Evolutionary conservation across 2,888 invertebrate genomes (phyloP), one percentile per base, ranked within the genome.

Genomic region (Augiades crinisus): DNA sequence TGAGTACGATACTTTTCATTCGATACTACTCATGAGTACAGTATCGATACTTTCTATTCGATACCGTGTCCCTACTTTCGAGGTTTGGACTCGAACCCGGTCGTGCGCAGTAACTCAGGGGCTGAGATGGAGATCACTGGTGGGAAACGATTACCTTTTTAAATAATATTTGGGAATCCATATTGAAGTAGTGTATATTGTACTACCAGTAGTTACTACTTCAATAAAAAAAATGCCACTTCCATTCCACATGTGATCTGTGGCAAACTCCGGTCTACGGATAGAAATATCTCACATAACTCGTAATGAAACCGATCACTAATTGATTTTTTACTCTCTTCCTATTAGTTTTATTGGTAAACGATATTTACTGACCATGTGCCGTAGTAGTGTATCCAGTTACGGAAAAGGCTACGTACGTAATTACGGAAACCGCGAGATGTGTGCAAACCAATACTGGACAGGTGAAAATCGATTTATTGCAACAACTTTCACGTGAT

Each of bases 331-430:
- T 50, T 50, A 43, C 27, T 34, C 43, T 19, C 27, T 49, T 33
- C 17, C 41, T 50, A 43, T 43, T 43, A 50, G 34, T 50, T 50
- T 41, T 50, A 50, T 50, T 50, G 38, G 49, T 41, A 34, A 50
- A 17, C 27, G 33, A 41, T 49, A 49, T 40, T 49, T 24, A 41
- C 49, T 19, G 21, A 36, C 24, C n/a, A 5, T 33, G 10, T 21
- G 10, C 27, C n/a, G 27, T 10, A 27, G 6, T 22, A 22, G 22
- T 6, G 7, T 27, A 10, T 27, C 27, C 27, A 27, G 10, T 33
- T n/a, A 16, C 40, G 6, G 40, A 40, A 33, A 47, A 22, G 33
- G 34, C n/a, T 13, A 31, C n/a, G n/a, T n/a, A 5, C 24, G 17
- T 33, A 34, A 49, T 49, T 40, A 41, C 13, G 16, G 24, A 49